A percentile compares a stretch with the other conserved stretches of the same genome.
These are phyloP conservation scores for Hesperia comma DNA, from an alignment of 2,888 invertebrate species.

Conservation along the genomic window DNA sequence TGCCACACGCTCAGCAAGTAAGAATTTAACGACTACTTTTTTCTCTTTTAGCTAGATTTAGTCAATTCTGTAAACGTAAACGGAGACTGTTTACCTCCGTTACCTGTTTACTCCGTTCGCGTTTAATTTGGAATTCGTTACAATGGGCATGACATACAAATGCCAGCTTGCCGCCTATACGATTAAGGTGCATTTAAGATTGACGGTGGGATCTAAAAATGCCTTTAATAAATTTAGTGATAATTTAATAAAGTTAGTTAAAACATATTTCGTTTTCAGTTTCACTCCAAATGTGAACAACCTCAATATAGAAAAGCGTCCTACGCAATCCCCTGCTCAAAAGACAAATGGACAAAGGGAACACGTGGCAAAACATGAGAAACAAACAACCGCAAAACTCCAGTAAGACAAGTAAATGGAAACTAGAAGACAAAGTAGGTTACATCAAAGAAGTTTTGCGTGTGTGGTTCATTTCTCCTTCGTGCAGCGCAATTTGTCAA, in stretches of 20 bases:
- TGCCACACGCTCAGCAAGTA: slow-evolving; percentile 31
- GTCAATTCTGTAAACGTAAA: slow-evolving; percentile 5
- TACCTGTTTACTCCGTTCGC: too few relatives aligned
- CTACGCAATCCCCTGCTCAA: neutral
- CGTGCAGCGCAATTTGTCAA: slow-evolving; percentile 24
- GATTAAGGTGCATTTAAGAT: too few relatives aligned
- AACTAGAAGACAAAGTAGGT: slow-evolving; percentile 31
- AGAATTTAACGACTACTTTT: slow-evolving; percentile 35
- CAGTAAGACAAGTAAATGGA: slow-evolving; percentile 8
- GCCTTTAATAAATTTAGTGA: too few relatives aligned
- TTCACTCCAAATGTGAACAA: neutral
- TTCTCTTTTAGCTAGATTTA: slow-evolving; percentile 14
- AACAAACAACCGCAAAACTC: slow-evolving; percentile 19
- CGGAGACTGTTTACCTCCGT: neutral
- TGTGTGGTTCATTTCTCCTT: slow-evolving; percentile 20
- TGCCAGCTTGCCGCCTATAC: too few relatives aligned
- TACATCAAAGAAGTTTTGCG: slow-evolving; percentile 32
- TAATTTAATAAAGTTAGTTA: too few relatives aligned
- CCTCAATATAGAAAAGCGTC: neutral
- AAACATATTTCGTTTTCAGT: neutral
- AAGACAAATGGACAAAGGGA: slow-evolving; percentile 19
- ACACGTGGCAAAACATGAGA: neutral
- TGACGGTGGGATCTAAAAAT: too few relatives aligned
- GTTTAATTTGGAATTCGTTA: too few relatives aligned
- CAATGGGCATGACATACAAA: too few relatives aligned